These are phyloP conservation scores for Margarornis squamiger DNA, from an alignment of 2,797 vertebrate species.

Conservation along the genomic window DNA sequence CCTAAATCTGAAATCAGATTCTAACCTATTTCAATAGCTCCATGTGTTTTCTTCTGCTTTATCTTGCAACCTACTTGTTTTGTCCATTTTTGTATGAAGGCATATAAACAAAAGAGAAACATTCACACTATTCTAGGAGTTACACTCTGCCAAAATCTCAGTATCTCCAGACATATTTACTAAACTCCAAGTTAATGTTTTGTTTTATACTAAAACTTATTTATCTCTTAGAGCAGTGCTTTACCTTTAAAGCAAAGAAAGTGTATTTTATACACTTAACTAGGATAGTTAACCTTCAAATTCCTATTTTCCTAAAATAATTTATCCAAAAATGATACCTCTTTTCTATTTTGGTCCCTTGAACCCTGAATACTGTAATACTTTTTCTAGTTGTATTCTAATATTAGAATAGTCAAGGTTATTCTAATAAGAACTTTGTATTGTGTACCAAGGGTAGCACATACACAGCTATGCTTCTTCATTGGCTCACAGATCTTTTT, in stretches of 20 bases:
- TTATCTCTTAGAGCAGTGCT: neutral
- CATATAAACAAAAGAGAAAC: conserved; percentile 22
- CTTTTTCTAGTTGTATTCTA: neutral
- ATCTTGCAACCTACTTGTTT: conserved; percentile 24
- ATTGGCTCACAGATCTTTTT: neutral
- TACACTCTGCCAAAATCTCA: conserved; percentile 27
- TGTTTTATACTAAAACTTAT: neutral
- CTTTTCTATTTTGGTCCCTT: neutral
- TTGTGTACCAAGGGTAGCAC: neutral
- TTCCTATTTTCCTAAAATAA: neutral
- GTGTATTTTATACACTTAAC: neutral
- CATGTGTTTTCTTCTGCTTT: conserved; percentile 9
- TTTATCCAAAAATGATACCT: neutral
- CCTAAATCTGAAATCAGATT: neutral
- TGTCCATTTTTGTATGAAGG: neutral
- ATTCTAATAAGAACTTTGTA: neutral
- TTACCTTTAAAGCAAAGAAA: conserved; percentile 5
- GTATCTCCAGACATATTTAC: conserved; percentile 21
- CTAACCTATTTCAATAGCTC: neutral
- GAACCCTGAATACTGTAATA: neutral
- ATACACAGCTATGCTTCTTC: neutral
- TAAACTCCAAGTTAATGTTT: neutral
- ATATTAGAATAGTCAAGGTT: neutral
- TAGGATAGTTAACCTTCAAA: neutral
- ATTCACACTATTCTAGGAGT: conserved; percentile 17